These are phyloP conservation scores for Pachycephala philippinensis DNA, from an alignment of 2,113 vertebrate species.

Conservation along the genomic window DNA sequence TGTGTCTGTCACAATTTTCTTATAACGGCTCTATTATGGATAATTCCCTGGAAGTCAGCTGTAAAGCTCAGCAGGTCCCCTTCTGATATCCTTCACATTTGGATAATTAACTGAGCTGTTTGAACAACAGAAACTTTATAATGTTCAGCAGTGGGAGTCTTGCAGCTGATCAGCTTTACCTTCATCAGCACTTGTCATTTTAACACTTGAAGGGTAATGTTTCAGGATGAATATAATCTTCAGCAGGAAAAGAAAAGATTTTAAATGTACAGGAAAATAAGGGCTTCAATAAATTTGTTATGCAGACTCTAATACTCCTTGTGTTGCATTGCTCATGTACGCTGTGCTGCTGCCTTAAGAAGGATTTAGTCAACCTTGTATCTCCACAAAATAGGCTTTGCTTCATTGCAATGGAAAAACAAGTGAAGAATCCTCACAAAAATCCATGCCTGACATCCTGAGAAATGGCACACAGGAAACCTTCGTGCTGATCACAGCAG, in stretches of 20 bases:
- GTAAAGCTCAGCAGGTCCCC: constrained; percentile 40
- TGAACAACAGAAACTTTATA: constrained; percentile 66
- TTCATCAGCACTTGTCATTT: constrained; percentile 62
- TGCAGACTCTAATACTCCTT: constrained; percentile 17
- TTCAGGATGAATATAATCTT: constrained; percentile 58
- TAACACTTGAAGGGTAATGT: constrained; percentile 53
- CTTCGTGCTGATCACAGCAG: background rate
- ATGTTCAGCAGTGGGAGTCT: constrained; percentile 56
- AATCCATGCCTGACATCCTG: background rate
- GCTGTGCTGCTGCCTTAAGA: constrained; percentile 39
- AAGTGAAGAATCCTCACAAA: background rate
- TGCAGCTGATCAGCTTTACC: constrained; percentile 58
- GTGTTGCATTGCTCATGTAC: background rate
- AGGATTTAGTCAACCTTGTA: constrained; percentile 14
- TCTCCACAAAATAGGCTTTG: constrained; percentile 20
- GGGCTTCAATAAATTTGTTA: constrained; percentile 22
- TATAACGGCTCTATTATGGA: constrained; percentile 38
- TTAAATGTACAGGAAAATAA: constrained; percentile 44
- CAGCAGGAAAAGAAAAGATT: constrained; percentile 45
- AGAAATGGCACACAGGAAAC: background rate
- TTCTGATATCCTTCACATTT: constrained; percentile 58
- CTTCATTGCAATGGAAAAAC: constrained; percentile 12
- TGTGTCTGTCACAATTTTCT: constrained; percentile 40
- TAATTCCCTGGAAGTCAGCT: constrained; percentile 53
- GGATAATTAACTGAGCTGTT: constrained; percentile 67